Evolutionary conservation across 2,113 vertebrate genomes (phyloP).

Genomic region (Lamprotornis superbus): DNA sequence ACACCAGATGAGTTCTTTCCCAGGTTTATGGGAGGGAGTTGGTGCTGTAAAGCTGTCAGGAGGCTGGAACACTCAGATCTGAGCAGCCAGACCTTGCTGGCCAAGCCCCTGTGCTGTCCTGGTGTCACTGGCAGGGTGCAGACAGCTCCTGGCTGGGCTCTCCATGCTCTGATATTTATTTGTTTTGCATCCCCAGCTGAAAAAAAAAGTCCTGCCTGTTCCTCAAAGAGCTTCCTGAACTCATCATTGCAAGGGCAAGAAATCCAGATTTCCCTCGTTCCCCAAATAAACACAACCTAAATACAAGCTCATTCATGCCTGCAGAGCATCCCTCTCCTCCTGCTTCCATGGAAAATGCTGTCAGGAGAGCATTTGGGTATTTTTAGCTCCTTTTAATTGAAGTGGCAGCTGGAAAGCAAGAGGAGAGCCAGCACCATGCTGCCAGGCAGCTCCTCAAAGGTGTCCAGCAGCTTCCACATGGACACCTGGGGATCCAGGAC

Average conservation of each 20-base stretch:
- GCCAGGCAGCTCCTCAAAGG: neutral
- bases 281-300: neutral
- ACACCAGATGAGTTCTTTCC: neutral
- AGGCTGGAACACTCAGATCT: neutral
- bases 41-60: neutral
- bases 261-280: neutral
- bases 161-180: neutral
- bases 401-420: conserved; percentile 20
- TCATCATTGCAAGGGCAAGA: neutral
- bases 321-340: neutral
- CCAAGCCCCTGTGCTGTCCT: neutral
- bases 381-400: conserved; percentile 44
- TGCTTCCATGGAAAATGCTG: neutral
- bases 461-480: neutral
- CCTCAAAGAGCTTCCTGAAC: neutral
- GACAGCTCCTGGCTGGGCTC: neutral
- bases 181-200: neutral
- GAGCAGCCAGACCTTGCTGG: neutral
- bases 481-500: neutral
- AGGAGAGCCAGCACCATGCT: neutral
- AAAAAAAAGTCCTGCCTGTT: neutral
- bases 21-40: neutral
- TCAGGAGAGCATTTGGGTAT: neutral
- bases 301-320: neutral
- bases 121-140: neutral